Evolutionary conservation across 2,113 vertebrate species (phyloP).

Genomic region (Cricetomys ansorgei): DNA sequence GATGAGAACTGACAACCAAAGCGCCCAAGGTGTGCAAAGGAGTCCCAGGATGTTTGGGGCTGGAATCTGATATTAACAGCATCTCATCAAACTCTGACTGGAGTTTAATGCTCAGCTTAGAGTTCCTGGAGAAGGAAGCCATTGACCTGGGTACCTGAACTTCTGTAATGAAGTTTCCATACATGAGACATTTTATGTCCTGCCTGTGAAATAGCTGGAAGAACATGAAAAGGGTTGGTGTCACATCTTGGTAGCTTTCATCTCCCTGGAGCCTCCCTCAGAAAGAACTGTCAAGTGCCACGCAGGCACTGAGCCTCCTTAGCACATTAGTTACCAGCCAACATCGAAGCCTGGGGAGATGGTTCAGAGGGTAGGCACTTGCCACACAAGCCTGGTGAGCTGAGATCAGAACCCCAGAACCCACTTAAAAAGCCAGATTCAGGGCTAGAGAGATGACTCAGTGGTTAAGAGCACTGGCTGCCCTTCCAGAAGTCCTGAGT

Average conservation of each 20-base stretch:
- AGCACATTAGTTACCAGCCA: background rate
- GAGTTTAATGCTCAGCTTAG: background rate
- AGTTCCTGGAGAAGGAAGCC: background rate
- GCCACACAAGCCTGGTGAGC: background rate
- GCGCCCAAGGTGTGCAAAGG: background rate
- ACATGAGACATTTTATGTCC: background rate
- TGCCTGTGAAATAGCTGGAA: background rate
- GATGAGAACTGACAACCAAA: background rate
- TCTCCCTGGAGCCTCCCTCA: background rate
- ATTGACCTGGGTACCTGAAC: background rate
- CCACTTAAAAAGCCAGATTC: background rate
- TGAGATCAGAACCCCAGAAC: background rate
- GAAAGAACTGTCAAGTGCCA: background rate
- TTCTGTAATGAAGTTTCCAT: background rate
- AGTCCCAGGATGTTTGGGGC: background rate
- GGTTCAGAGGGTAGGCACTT: background rate
- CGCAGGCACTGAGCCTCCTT: background rate
- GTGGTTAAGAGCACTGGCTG: too few relatives aligned
- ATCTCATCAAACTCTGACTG: conserved; percentile 23
- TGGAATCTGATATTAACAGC: background rate
- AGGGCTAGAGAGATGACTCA: background rate
- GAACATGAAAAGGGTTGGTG: background rate
- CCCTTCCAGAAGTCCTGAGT: too few relatives aligned
- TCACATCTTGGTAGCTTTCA: background rate
- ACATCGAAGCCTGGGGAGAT: background rate